Percentiles rank a stretch among this genome's conserved stretches.
These are phyloP conservation scores for Torymus texanus DNA, from an alignment of 2,888 invertebrate species.

Conservation along the genomic window DNA sequence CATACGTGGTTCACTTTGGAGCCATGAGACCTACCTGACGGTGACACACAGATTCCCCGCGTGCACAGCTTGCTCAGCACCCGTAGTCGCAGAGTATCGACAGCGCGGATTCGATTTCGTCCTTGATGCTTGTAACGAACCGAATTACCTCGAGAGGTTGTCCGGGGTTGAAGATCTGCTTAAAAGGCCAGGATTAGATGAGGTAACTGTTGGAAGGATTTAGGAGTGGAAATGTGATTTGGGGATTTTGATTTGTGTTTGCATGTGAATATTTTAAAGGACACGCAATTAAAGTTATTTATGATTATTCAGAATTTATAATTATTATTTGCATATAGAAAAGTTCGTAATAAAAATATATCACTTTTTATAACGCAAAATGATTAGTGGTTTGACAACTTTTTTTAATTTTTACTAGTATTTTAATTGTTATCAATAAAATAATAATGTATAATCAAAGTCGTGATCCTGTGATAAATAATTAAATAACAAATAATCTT, in stretches of 20 bases:
- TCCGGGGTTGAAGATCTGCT: constrained; percentile 77
- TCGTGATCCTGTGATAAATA: not conserved
- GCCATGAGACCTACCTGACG: constrained; percentile 88
- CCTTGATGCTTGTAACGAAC: constrained; percentile 78
- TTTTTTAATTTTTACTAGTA: no score
- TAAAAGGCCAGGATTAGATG: constrained; percentile 70
- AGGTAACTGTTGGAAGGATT: constrained; percentile 61
- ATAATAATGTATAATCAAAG: no score
- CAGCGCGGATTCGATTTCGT: constrained; percentile 77
- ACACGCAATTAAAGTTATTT: no score
- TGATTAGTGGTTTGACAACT: no score
- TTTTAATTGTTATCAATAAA: no score
- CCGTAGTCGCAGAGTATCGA: constrained; percentile 71
- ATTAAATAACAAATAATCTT: constrained; percentile 22
- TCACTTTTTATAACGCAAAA: no score
- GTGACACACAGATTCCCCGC: constrained; percentile 90
- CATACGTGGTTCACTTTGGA: constrained; percentile 92
- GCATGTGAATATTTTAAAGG: no score
- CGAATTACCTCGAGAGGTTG: constrained; percentile 80
- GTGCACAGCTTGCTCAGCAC: constrained; percentile 93
- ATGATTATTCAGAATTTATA: no score
- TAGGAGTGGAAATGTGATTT: no score
- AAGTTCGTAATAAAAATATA: no score
- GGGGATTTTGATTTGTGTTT: no score
- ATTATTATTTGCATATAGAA: no score